phyloP scores from a whole-genome alignment of 2,113 vertebrate genomes.

The chimpanzee (Pan troglodytes) region NHGRI_mPanTro3-v2.1_pri NC_072421.2:122801001-122801500 shows the following conservation, averaged over 20 bases:
- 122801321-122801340: neutral
- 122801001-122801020: neutral
- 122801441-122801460: neutral
- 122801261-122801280: neutral
- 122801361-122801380: neutral
- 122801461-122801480: neutral
- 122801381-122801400: neutral
- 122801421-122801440: neutral
- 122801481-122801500: neutral
- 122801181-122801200: neutral
- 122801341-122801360: neutral
- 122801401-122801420: neutral
- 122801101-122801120: neutral
- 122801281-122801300: neutral
- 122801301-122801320: neutral
- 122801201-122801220: neutral
- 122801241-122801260: neutral
- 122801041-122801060: neutral
- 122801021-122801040: neutral
- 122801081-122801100: neutral
- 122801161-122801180: neutral
- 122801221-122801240: neutral
- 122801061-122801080: neutral
- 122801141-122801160: neutral
- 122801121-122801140: neutral